Conservation (phyloP, 2,113 vertebrate genomes). For the Corythaixoides concolor region DNA sequence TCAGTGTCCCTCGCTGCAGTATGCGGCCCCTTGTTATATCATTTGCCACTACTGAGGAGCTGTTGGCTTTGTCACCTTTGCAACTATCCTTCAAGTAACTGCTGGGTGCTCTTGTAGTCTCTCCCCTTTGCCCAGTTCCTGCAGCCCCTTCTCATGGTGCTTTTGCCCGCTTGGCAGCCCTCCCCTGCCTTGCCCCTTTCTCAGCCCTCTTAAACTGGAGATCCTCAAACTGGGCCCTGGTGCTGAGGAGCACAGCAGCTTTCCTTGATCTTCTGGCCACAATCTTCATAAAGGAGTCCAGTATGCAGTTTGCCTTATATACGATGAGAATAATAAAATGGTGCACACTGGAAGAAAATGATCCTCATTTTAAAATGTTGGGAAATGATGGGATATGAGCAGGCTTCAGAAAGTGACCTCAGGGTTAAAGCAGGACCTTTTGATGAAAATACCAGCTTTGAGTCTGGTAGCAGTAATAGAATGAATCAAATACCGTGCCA, state of each 20-base stretch:
- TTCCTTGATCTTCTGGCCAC: neutral
- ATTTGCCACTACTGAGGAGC: neutral
- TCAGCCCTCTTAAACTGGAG: neutral
- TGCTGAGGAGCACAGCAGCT: neutral
- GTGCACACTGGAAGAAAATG: neutral
- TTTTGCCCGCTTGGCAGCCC: neutral
- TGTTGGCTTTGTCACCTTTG: neutral
- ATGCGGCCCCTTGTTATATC: neutral
- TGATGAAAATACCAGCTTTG: neutral
- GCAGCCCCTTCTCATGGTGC: neutral
- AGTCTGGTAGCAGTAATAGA: neutral
- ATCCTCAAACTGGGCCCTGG: neutral
- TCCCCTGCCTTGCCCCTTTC: neutral
- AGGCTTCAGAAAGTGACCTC: neutral
- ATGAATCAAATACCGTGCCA: neutral
- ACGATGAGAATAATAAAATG: neutral
- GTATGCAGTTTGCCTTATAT: neutral
- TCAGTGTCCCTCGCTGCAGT: neutral
- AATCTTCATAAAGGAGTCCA: neutral
- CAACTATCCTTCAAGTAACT: neutral
- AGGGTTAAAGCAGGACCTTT: neutral
- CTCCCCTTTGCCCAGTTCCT: neutral
- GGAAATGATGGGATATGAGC: neutral
- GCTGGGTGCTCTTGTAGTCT: neutral
- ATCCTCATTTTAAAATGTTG: neutral